phyloP scores from a whole-genome alignment of 2,113 vertebrate genomes.

The Boulengeromyrus knoepffleri region DNA sequence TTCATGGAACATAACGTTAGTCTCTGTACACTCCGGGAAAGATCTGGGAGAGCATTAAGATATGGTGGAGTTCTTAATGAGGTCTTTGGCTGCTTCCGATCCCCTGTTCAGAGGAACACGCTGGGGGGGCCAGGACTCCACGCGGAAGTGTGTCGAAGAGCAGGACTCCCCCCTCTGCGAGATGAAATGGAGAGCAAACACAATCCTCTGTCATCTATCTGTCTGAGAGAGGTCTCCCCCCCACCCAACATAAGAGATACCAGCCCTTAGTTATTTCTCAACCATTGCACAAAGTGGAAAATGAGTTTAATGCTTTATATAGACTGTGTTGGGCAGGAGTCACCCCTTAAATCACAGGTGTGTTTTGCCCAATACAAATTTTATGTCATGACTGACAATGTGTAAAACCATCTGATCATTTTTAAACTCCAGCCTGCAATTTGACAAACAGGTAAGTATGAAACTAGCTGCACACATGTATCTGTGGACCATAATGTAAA shows the following conservation, averaged over 20 bases:
- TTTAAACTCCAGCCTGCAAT: not conserved
- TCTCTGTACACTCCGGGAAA: not conserved
- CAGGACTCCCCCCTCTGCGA: not conserved
- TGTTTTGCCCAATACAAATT: not conserved
- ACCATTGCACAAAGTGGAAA: not conserved
- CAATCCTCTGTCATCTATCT: not conserved
- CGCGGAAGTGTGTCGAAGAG: not conserved
- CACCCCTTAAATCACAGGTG: not conserved
- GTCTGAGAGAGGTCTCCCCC: not conserved
- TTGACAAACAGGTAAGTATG: not conserved
- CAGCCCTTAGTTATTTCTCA: not conserved
- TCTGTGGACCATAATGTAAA: not conserved
- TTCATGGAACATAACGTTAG: not conserved
- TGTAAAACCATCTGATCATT: not conserved
- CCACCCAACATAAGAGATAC: not conserved
- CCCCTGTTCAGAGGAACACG: not conserved
- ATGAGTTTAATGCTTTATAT: not conserved
- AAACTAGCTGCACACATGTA: not conserved
- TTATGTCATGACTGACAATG: not conserved
- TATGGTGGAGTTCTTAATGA: not conserved
- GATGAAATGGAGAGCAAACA: not conserved
- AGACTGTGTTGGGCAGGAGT: not conserved
- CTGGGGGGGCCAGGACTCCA: not conserved
- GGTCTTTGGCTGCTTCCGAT: not conserved
- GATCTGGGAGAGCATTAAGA: constrained; percentile 1